Evolutionary conservation across 2,888 invertebrate species (phyloP).

Genomic region (Ischnura elegans): DNA sequence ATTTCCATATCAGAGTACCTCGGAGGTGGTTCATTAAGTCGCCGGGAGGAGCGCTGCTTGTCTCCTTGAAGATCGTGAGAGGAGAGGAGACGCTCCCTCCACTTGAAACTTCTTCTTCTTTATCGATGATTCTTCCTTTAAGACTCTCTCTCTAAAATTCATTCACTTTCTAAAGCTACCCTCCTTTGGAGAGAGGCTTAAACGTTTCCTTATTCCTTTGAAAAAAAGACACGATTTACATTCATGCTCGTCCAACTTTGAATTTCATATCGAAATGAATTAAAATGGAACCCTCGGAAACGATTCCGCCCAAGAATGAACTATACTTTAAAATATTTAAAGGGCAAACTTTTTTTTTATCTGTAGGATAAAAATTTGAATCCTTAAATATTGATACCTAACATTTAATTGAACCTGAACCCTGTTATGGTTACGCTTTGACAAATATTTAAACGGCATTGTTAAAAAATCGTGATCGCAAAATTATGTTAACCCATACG

Average conservation of each 20-base stretch:
- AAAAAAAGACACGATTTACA: neutral
- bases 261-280: neutral
- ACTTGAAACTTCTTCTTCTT: neutral
- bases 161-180: neutral
- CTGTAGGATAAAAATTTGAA: too few relatives aligned
- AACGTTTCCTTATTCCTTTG: neutral
- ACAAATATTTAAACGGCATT: neutral
- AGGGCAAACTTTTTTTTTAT: too few relatives aligned
- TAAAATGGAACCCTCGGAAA: too few relatives aligned
- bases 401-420: too few relatives aligned
- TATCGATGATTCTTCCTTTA: neutral
- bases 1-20: constrained; percentile 41
- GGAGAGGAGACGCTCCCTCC: too few relatives aligned
- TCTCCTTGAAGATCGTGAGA: too few relatives aligned
- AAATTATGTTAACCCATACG: neutral
- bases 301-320: too few relatives aligned
- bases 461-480: neutral
- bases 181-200: neutral
- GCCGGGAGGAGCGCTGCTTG: too few relatives aligned
- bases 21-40: constrained; percentile 33
- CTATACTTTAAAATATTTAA: too few relatives aligned
- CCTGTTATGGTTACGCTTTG: too few relatives aligned
- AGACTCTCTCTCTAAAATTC: neutral
- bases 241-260: neutral
- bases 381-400: too few relatives aligned